Evolutionary conservation across 2,113 vertebrate species (phyloP).

Genomic region (Taurulus bubalis): DNA sequence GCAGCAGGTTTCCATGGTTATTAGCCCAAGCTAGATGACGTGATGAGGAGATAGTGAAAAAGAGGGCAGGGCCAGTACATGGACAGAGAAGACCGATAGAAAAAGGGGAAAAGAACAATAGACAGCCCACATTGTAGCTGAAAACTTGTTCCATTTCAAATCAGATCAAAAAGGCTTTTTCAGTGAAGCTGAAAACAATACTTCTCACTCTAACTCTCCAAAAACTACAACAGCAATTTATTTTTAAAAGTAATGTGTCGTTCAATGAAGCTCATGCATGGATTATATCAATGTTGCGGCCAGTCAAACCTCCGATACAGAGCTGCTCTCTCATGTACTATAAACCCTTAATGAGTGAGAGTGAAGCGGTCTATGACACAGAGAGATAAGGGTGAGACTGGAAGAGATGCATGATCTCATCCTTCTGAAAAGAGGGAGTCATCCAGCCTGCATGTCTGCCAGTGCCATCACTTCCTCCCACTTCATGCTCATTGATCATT

Average conservation of each 20-base stretch:
- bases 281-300: neutral
- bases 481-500: slow-evolving; percentile 20
- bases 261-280: neutral
- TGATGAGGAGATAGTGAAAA: slow-evolving; percentile 50
- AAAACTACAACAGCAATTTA: neutral
- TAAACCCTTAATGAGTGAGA: neutral
- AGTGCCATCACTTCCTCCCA: slow-evolving; percentile 63
- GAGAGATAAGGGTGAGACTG: neutral
- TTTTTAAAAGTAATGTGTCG: neutral
- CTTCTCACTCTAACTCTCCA: neutral
- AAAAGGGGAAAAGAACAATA: slow-evolving; percentile 29
- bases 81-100: slow-evolving; percentile 26
- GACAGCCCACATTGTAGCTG: neutral
- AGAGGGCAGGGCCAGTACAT: slow-evolving; percentile 27
- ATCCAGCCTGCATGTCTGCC: slow-evolving; percentile 50
- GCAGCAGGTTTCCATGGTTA: slow-evolving; percentile 78
- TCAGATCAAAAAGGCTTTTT: neutral
- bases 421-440: slow-evolving; percentile 46
- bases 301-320: neutral
- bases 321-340: neutral
- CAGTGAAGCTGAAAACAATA: neutral
- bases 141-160: neutral
- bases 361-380: slow-evolving; percentile 6
- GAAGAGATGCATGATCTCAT: slow-evolving; percentile 70
- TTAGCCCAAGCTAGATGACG: slow-evolving; percentile 63